Conservation (phyloP, 1,140 invertebrate species). For the Acromyrmex charruanus region DNA sequence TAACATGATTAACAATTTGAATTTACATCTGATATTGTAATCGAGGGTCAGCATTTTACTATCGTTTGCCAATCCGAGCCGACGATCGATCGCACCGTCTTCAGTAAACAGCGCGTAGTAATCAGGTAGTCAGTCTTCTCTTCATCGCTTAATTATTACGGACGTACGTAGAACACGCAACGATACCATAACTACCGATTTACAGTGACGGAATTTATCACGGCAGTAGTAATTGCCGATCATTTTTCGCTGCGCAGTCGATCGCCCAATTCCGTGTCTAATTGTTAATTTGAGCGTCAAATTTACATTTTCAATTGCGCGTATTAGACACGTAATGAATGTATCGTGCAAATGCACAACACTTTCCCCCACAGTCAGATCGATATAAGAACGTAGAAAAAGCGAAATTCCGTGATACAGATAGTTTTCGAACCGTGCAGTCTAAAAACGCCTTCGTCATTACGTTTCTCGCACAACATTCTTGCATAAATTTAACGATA, state of each 20-base stretch:
- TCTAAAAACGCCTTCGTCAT: constrained; percentile 1
- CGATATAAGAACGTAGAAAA: constrained; percentile 16
- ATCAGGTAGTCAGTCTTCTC: constrained; percentile 68
- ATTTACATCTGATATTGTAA: constrained; percentile 2
- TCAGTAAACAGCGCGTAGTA: constrained; percentile 36
- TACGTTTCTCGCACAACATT: constrained; percentile 34
- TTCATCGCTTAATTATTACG: constrained; percentile 83
- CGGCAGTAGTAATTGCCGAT: constrained; percentile 77
- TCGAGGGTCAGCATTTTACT: neutral
- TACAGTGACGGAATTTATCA: constrained; percentile 81
- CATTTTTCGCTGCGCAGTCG: constrained; percentile 78
- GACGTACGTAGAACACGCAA: constrained; percentile 69
- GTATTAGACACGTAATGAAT: constrained; percentile 14
- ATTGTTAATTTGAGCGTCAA: constrained; percentile 75
- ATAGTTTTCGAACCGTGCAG: neutral
- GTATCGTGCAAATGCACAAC: neutral
- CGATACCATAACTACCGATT: constrained; percentile 76
- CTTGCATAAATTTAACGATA: constrained; percentile 50
- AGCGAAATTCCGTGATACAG: constrained; percentile 15
- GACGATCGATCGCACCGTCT: constrained; percentile 70
- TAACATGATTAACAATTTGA: neutral
- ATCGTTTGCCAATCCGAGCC: constrained; percentile 29
- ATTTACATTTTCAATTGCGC: constrained; percentile 81
- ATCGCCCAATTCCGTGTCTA: constrained; percentile 67
- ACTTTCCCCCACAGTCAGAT: neutral